These are phyloP conservation scores for Glyphotaelius pellucidus DNA, from an alignment of 2,888 invertebrate genomes.

Conservation along the genomic window DNA sequence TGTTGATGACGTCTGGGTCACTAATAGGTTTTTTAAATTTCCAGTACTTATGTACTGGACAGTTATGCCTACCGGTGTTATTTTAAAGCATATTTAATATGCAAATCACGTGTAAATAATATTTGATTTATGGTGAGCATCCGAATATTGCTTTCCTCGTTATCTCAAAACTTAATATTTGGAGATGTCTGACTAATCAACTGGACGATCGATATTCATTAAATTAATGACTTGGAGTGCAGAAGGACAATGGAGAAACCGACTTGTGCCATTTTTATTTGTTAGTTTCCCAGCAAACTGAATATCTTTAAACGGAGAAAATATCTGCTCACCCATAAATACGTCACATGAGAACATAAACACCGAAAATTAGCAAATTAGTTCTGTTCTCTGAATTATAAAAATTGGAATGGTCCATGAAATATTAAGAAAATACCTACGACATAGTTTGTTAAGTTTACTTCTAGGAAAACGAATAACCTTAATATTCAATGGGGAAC, in stretches of 20 bases:
- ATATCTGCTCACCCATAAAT: neutral
- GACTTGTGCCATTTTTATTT: neutral
- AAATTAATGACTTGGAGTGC: no score
- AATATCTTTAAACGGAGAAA: neutral
- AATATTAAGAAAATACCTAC: neutral
- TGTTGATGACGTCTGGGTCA: no score
- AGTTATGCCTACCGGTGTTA: no score
- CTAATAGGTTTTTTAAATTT: no score
- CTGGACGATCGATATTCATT: no score
- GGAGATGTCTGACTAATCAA: no score
- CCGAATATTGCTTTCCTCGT: no score
- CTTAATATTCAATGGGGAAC: slow-evolving; percentile 29
- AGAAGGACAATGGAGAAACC: neutral
- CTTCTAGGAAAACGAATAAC: slow-evolving; percentile 36
- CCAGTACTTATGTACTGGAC: no score
- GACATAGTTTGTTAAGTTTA: neutral
- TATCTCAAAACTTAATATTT: no score
- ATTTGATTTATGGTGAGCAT: no score
- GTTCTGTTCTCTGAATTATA: neutral
- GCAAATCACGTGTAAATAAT: no score
- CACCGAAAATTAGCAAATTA: neutral
- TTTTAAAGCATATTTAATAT: no score
- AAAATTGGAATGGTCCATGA: neutral
- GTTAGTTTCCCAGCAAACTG: neutral
- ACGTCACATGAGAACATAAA: neutral